A percentile compares a stretch with the other conserved stretches of the same genome.
Conservation (phyloP, 2,113 vertebrate species). For the Stigmatopora nigra region DNA sequence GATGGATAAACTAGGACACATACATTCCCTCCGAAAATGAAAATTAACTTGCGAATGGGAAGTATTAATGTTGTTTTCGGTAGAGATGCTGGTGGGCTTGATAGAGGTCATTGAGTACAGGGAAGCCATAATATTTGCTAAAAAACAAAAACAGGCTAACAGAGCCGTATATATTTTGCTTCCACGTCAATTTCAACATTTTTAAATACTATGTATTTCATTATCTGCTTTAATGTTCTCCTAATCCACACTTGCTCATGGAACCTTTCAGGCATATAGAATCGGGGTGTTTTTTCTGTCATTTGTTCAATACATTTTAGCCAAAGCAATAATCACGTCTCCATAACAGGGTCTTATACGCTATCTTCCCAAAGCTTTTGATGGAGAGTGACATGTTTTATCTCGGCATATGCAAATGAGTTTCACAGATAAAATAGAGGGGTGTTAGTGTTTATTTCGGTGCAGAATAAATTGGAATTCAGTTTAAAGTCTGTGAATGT, state of each 20-base stretch:
- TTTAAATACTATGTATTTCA: neutral
- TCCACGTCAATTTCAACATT: too few relatives aligned
- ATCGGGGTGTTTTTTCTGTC: neutral
- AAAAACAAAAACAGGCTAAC: neutral
- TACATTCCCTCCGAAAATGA: slow-evolving; percentile 16
- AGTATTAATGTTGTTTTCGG: slow-evolving; percentile 9
- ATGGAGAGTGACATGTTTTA: slow-evolving; percentile 4
- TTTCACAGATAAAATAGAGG: slow-evolving; percentile 6
- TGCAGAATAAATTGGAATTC: slow-evolving; percentile 18
- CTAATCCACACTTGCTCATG: too few relatives aligned
- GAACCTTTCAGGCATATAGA: neutral
- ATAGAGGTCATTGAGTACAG: slow-evolving; percentile 21
- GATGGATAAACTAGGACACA: slow-evolving; percentile 25
- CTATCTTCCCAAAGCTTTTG: neutral
- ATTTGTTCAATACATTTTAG: slow-evolving; percentile 4
- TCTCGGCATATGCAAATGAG: slow-evolving; percentile 20
- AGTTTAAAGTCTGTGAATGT: slow-evolving; percentile 21
- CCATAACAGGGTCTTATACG: neutral
- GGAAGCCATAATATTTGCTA: neutral
- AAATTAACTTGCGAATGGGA: slow-evolving; percentile 9
- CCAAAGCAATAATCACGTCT: slow-evolving; percentile 5
- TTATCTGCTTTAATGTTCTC: neutral
- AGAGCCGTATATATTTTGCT: neutral
- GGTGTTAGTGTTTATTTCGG: neutral
- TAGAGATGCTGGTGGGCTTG: slow-evolving; percentile 12